Evolutionary conservation across 2,113 vertebrate species (phyloP).

Genomic region (Oxyura jamaicensis): DNA sequence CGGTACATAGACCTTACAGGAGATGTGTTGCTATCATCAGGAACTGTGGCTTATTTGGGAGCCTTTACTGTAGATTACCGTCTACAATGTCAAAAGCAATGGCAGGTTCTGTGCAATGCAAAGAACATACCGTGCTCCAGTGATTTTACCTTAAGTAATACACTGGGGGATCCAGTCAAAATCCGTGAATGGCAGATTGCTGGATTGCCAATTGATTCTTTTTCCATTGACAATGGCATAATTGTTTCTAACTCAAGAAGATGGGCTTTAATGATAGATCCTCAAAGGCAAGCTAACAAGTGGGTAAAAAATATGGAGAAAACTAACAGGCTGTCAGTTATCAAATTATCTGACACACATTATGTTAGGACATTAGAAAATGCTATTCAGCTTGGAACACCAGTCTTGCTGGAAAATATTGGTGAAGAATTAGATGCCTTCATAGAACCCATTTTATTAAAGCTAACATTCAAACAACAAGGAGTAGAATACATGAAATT

Average conservation of each 20-base stretch:
- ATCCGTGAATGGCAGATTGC: constrained; percentile 91
- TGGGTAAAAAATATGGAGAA: constrained; percentile 97
- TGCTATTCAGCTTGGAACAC: constrained; percentile 88
- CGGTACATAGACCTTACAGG: constrained; percentile 87
- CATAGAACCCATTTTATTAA: constrained; percentile 89
- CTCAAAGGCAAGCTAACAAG: constrained; percentile 94
- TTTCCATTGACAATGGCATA: constrained; percentile 92
- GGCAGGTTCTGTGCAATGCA: constrained; percentile 82
- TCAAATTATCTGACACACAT: constrained; percentile 87
- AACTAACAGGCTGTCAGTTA: constrained; percentile 83
- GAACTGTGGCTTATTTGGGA: constrained; percentile 89
- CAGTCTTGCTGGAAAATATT: constrained; percentile 89
- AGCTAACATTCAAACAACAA: constrained; percentile 91
- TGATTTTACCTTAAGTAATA: constrained; percentile 86
- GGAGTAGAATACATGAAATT: constrained; percentile 91
- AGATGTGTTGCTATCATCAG: constrained; percentile 89
- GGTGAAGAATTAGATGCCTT: constrained; percentile 91
- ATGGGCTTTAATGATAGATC: constrained; percentile 94
- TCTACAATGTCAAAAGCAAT: constrained; percentile 82
- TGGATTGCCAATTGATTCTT: constrained; percentile 89
- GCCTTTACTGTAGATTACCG: constrained; percentile 91
- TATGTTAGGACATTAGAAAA: constrained; percentile 88
- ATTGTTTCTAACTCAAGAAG: constrained; percentile 91
- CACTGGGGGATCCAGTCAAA: constrained; percentile 86
- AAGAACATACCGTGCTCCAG: constrained; percentile 84